Evolutionary conservation across 2,113 vertebrate genomes (phyloP).

Genomic region (Bubo scandiacus): DNA sequence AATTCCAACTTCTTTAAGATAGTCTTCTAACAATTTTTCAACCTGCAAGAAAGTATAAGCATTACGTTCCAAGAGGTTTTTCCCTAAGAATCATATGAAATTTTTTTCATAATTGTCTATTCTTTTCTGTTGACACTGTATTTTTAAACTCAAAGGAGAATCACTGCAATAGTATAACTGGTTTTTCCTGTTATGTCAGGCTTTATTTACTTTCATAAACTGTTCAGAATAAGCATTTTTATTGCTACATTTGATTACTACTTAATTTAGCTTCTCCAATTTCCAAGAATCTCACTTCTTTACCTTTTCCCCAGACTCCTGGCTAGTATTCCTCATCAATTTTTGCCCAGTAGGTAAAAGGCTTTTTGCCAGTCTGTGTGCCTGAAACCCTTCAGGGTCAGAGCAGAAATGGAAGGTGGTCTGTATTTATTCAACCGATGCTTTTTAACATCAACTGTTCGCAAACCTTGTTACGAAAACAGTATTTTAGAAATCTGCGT

Average conservation of each 20-base stretch:
- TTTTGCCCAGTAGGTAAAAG: background rate
- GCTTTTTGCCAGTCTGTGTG: background rate
- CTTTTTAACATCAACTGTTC: background rate
- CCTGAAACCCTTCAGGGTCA: background rate
- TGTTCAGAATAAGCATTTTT: background rate
- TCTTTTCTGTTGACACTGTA: background rate
- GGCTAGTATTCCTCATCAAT: background rate
- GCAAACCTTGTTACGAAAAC: background rate
- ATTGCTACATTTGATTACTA: background rate
- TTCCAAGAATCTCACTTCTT: background rate
- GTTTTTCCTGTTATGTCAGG: background rate
- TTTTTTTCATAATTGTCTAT: background rate
- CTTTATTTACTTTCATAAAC: background rate
- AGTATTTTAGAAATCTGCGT: background rate
- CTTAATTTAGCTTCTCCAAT: background rate
- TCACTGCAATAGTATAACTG: background rate
- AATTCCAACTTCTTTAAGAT: slow-evolving; percentile 95
- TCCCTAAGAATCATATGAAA: background rate
- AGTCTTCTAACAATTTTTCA: slow-evolving; percentile 89
- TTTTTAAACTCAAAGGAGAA: background rate
- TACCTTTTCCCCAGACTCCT: background rate
- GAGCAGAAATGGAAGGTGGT: background rate
- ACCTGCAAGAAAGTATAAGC: slow-evolving; percentile 74
- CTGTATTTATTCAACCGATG: background rate
- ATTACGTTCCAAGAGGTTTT: background rate